Conservation (phyloP, 2,888 invertebrate species). For the Torymus aiolomorphi region DNA sequence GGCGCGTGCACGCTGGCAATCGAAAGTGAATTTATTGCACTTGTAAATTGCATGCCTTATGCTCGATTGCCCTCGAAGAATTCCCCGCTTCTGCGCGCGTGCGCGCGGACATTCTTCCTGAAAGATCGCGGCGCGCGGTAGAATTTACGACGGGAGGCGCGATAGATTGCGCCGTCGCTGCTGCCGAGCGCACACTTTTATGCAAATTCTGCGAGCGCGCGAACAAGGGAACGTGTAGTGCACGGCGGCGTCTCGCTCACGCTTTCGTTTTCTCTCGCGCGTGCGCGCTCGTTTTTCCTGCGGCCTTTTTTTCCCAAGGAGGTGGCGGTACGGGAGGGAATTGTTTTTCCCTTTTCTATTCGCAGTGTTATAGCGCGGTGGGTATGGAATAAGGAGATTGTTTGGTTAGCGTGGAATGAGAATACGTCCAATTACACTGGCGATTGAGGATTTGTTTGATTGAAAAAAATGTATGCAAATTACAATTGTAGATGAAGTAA, state of each 20-base stretch:
- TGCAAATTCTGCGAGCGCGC: constrained; percentile 31
- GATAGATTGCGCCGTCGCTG: constrained; percentile 11
- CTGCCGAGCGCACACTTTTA: constrained; percentile 27
- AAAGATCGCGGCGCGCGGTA: constrained; percentile 21
- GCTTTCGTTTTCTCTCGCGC: constrained; percentile 8
- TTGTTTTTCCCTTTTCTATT: too few species aligned
- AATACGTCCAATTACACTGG: too few species aligned
- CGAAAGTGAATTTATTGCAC: constrained; percentile 52
- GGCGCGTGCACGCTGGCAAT: neutral
- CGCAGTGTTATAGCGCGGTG: too few species aligned
- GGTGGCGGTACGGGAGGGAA: neutral
- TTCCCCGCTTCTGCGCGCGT: constrained; percentile 14
- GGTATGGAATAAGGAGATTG: too few species aligned
- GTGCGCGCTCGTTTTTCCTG: constrained; percentile 19
- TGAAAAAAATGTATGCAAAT: too few species aligned
- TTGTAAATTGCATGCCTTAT: constrained; percentile 44
- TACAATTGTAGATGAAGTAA: too few species aligned
- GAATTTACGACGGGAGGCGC: constrained; percentile 8
- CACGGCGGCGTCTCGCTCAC: neutral
- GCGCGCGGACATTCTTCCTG: constrained; percentile 21
- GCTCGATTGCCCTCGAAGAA: constrained; percentile 45
- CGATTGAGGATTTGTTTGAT: too few species aligned
- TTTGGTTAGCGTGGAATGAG: too few species aligned
- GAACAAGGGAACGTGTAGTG: constrained; percentile 1
- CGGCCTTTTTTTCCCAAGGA: constrained; percentile 1